phyloP scores from a whole-genome alignment of 2,113 vertebrate genomes.

The Gnathonemus echidnorhynchus region DNA sequence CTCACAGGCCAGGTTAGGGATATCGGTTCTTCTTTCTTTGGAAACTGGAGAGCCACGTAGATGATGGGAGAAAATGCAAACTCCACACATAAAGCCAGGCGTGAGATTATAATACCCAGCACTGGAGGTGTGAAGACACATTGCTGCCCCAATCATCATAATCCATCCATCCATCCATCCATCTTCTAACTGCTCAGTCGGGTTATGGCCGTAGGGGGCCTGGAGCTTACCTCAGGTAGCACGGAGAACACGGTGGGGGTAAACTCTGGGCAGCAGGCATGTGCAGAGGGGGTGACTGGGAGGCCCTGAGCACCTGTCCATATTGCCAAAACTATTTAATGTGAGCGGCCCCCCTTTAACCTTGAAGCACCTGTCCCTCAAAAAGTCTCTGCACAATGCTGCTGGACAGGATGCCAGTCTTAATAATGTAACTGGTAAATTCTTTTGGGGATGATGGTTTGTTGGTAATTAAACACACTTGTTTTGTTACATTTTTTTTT shows the following conservation, averaged over 20 bases:
- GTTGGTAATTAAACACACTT: too few relatives aligned
- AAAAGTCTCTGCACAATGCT: background rate
- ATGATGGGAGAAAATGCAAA: background rate
- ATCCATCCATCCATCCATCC: background rate
- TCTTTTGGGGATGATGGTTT: too few relatives aligned
- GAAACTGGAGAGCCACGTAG: background rate
- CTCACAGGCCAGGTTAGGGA: background rate
- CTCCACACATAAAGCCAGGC: background rate
- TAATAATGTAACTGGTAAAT: too few relatives aligned
- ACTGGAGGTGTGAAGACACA: background rate
- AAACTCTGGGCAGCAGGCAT: background rate
- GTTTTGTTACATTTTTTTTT: too few relatives aligned
- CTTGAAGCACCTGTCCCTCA: background rate
- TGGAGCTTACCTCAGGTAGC: background rate
- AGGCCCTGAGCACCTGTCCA: background rate
- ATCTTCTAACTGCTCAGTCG: background rate
- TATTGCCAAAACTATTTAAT: background rate
- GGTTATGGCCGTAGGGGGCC: background rate
- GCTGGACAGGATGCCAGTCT: too few relatives aligned
- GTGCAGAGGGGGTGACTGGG: background rate
- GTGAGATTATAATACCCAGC: background rate
- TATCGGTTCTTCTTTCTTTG: background rate
- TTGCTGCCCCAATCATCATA: background rate
- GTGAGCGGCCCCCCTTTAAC: background rate
- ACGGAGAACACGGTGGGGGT: background rate